Evolutionary conservation across 2,113 vertebrate genomes (phyloP).

Genomic region (Entomyzon cyanotis): DNA sequence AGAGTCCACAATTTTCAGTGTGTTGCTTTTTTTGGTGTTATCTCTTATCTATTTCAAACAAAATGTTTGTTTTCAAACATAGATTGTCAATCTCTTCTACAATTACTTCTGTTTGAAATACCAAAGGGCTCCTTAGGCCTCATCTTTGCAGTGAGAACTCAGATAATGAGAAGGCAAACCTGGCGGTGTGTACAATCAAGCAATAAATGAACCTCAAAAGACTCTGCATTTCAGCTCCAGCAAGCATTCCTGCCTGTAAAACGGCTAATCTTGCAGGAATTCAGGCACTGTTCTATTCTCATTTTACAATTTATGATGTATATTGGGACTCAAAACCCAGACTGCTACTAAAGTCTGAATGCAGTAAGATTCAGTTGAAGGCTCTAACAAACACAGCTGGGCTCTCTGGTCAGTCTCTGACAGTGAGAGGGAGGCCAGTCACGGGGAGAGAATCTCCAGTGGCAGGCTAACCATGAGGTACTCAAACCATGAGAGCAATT

Average conservation of each 20-base stretch:
- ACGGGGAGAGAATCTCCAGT: not conserved
- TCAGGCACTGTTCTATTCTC: not conserved
- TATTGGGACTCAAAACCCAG: not conserved
- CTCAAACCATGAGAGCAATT: not conserved
- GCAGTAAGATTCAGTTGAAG: not conserved
- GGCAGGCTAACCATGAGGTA: not conserved
- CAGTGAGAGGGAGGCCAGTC: not conserved
- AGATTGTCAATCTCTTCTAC: conserved; percentile 26
- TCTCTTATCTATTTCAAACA: conserved; percentile 18
- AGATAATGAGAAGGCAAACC: conserved; percentile 44
- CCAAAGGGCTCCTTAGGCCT: conserved; percentile 41
- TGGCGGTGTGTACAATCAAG: not conserved
- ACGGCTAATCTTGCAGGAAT: conserved; percentile 36
- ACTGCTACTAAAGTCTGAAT: not conserved
- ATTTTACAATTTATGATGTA: not conserved
- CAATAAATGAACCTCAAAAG: conserved; percentile 63
- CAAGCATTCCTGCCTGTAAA: conserved; percentile 29
- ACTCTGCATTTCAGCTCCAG: conserved; percentile 22
- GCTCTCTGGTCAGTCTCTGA: not conserved
- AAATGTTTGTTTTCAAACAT: conserved; percentile 6
- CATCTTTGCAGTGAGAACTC: conserved; percentile 34
- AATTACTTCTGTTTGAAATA: conserved; percentile 52
- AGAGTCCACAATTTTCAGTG: not conserved
- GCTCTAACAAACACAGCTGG: not conserved
- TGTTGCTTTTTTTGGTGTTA: not conserved